Conservation (phyloP, 1,140 invertebrate species). For the Rhagoletis zephyria region DNA sequence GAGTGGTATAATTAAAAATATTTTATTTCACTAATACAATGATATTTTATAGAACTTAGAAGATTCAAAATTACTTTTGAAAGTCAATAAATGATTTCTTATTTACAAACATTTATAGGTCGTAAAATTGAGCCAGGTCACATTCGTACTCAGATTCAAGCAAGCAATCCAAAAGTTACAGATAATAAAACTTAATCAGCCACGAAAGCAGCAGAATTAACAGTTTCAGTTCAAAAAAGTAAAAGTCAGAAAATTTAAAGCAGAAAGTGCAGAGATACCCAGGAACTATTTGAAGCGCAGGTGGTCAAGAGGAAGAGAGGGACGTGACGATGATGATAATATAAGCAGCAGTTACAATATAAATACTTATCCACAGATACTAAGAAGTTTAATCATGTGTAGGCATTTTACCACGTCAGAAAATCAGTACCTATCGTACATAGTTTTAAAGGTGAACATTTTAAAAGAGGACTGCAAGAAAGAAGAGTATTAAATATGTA, state of each 20-base stretch:
- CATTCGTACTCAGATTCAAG: constrained; percentile 70
- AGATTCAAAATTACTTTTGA: constrained; percentile 42
- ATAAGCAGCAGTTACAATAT: constrained; percentile 47
- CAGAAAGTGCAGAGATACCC: constrained; percentile 33
- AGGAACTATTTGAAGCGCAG: constrained; percentile 48
- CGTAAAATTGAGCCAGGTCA: constrained; percentile 70
- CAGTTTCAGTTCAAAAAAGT: constrained; percentile 45
- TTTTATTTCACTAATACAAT: constrained; percentile 46
- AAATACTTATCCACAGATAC: constrained; percentile 20
- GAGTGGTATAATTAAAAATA: background rate
- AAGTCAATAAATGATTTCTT: constrained; percentile 50
- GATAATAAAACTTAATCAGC: constrained; percentile 61
- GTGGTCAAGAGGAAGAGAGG: constrained; percentile 31
- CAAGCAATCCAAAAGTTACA: constrained; percentile 69
- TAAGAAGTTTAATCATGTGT: constrained; percentile 27
- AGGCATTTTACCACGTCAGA: constrained; percentile 41
- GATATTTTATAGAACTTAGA: constrained; percentile 13
- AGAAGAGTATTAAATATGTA: constrained; percentile 27
- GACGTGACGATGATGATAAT: constrained; percentile 60
- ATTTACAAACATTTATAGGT: constrained; percentile 66
- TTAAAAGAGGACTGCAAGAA: constrained; percentile 26
- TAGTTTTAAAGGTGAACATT: constrained; percentile 48
- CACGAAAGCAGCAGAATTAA: constrained; percentile 65
- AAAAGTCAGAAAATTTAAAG: constrained; percentile 50
- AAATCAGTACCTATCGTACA: constrained; percentile 28